Evolutionary conservation across 2,797 vertebrate species (phyloP).

Genomic region (Myotis planiceps): DNA sequence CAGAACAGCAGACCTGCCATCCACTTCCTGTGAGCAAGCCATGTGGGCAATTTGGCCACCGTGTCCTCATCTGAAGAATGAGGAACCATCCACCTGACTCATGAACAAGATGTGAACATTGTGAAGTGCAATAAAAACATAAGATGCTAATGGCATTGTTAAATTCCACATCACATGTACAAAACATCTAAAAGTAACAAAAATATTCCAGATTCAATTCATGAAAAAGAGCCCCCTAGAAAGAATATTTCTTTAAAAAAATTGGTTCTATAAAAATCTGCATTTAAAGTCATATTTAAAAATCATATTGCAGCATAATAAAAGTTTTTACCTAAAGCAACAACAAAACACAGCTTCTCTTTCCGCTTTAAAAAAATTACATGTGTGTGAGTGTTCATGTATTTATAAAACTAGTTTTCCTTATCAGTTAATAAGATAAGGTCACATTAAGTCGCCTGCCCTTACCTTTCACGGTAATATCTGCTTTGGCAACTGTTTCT

Average conservation of each 20-base stretch:
- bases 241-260: constrained; percentile 44
- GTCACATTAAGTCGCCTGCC: constrained; percentile 5
- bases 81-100: neutral
- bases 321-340: neutral
- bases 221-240: neutral
- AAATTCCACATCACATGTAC: neutral
- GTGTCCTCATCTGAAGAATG: neutral
- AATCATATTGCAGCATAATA: neutral
- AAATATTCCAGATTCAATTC: neutral
- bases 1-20: neutral
- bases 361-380: neutral
- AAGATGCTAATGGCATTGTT: neutral
- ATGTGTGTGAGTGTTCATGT: neutral
- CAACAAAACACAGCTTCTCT: neutral
- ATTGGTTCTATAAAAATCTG: neutral
- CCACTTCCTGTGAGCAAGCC: neutral
- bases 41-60: neutral
- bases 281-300: constrained; percentile 2
- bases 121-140: neutral
- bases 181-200: neutral
- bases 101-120: neutral
- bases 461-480: neutral
- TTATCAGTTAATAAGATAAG: constrained; percentile 14
- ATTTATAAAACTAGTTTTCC: constrained; percentile 33
- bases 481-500: constrained; percentile 57